Conservation (phyloP, 2,888 invertebrate genomes). For the Pelosia muscerda region DNA sequence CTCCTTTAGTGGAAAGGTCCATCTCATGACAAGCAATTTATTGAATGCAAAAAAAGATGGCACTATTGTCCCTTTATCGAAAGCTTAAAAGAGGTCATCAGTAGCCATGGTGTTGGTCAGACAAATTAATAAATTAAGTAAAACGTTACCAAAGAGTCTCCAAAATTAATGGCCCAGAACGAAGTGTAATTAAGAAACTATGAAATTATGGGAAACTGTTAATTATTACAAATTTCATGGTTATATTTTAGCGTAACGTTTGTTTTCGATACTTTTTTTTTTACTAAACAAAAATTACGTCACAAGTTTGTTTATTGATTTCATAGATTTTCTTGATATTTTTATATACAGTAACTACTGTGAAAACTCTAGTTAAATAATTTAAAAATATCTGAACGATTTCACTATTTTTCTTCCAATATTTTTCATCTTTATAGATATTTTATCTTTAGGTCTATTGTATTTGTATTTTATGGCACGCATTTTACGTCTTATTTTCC, state of each 20-base stretch:
- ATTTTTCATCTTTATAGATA: too few relatives aligned
- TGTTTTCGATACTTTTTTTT: slow-evolving; percentile 13
- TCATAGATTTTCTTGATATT: too few relatives aligned
- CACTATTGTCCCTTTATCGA: slow-evolving; percentile 23
- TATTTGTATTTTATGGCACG: too few relatives aligned
- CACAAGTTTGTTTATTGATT: neutral
- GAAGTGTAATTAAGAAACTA: slow-evolving; percentile 42
- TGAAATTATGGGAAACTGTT: slow-evolving; percentile 43
- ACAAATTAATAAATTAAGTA: slow-evolving; percentile 33
- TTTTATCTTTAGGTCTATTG: too few relatives aligned
- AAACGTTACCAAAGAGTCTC: slow-evolving; percentile 38
- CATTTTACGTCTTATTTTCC: too few relatives aligned
- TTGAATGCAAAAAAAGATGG: neutral
- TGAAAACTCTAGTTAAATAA: too few relatives aligned
- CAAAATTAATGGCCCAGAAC: slow-evolving; percentile 42
- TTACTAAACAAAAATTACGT: neutral
- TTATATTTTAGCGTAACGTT: slow-evolving; percentile 29
- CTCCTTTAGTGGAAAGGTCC: too few relatives aligned
- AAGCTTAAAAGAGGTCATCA: slow-evolving; percentile 30
- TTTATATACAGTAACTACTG: too few relatives aligned
- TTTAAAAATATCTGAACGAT: too few relatives aligned
- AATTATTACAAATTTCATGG: slow-evolving; percentile 42
- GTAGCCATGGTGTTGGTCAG: slow-evolving; percentile 22
- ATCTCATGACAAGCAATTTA: too few relatives aligned
- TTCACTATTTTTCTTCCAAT: too few relatives aligned